Base-by-base conservation (phyloP, 2,888 invertebrate genomes). In the Mycalesis mineus region DNA sequence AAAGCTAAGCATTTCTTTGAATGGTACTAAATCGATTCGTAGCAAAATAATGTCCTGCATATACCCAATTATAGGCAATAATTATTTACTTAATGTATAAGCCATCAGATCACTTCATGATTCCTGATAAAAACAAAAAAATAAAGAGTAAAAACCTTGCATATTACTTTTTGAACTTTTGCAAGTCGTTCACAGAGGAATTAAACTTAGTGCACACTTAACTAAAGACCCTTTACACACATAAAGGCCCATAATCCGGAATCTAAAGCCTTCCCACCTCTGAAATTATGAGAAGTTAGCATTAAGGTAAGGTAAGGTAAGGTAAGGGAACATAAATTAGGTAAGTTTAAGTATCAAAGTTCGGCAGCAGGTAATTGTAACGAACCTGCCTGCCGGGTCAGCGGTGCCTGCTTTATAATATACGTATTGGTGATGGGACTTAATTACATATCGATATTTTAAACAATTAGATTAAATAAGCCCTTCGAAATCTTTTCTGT, bases 351-450 rank as follows among this genome's bases (percentile, higher is more conserved):
- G 60, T 49, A 59, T 58, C 44, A 42, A 63, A 65, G 57, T 65
- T 63, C 36, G 41, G n/a, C 33, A 57, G 50, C 62, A 60, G 60
- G 65, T 65, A 60, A 60, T 62, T 62, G 61, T 53, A 58, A 60
- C 52, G 31, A 53, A 52, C 51, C 41, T 47, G 15, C 55, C 44
- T 53, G 52, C 51, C 29, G 55, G 59, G 59, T 55, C 55, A 48
- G 29, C 47, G 37, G 55, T 13, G 48, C 47, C 48, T 33, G 40
- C 40, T 48, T 47, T 51, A 48, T 22, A 22, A 22, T 50, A 52
- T 55, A 47, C 22, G 22, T 22, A 9, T 1, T 58, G 54, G 58
- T 22, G 58, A 49, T 39, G 58, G 7, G 14, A 31, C 9, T 7
- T 22, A 3, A 8, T 7, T 17, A 1, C 6, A 3, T 39, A 28